Conservation (phyloP, 2,888 invertebrate genomes). For the Nomada ferruginata region DNA sequence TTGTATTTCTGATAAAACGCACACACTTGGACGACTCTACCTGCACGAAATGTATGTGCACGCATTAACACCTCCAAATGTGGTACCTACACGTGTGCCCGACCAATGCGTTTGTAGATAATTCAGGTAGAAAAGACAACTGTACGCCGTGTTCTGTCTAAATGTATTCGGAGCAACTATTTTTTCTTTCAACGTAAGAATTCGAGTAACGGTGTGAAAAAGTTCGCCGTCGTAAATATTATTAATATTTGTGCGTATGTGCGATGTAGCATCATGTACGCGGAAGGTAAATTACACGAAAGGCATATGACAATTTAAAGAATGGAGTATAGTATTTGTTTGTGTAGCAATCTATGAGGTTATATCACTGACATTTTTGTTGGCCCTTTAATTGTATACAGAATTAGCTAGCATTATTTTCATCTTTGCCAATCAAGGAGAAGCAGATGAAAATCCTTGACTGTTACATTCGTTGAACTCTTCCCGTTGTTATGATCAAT, state of each 20-base stretch:
- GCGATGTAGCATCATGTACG: constrained; percentile 11
- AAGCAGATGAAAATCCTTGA: neutral
- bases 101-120: constrained; percentile 32
- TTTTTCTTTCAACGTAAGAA: constrained; percentile 22
- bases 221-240: neutral
- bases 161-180: constrained; percentile 18
- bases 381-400: constrained; percentile 33
- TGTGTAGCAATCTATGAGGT: constrained; percentile 39
- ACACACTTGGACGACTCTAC: constrained; percentile 31
- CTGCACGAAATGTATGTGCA: constrained; percentile 32
- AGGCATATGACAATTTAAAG: constrained; percentile 16
- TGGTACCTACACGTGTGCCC: constrained; percentile 45
- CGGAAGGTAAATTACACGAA: constrained; percentile 26
- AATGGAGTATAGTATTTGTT: constrained; percentile 21
- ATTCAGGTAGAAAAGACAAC: constrained; percentile 33
- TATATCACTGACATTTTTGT: constrained; percentile 40
- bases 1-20: constrained; percentile 49
- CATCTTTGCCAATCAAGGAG: neutral
- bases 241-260: neutral
- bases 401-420: constrained; percentile 15
- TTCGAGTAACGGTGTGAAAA: constrained; percentile 8
- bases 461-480: constrained; percentile 1
- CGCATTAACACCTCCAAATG: constrained; percentile 25
- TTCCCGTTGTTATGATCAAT: neutral
- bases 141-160: constrained; percentile 32